Conservation (phyloP, 2,797 vertebrate species). For the Coracias cyanogaster region DNA sequence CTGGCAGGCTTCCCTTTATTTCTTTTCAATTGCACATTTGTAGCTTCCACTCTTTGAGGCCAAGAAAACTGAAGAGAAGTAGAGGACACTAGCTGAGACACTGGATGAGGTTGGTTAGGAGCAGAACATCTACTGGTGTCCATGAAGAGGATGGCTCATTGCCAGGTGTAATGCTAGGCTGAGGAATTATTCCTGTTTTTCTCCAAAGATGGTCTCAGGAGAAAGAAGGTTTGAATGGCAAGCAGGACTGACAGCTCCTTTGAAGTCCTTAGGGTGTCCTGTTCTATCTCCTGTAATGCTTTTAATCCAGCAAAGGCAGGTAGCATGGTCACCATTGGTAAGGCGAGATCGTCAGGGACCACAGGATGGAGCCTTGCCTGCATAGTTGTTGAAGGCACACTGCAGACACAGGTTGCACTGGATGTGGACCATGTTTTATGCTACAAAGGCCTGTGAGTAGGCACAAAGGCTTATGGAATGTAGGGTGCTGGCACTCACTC, state of each 20-base stretch:
- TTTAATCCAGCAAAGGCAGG: not conserved
- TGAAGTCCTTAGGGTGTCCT: not conserved
- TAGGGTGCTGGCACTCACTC: not conserved
- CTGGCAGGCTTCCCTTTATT: not conserved
- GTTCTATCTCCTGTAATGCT: not conserved
- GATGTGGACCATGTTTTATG: not conserved
- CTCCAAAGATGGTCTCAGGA: not conserved
- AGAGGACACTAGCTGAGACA: not conserved
- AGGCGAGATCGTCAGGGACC: not conserved
- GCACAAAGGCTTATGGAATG: not conserved
- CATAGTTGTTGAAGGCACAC: not conserved
- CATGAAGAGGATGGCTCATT: not conserved
- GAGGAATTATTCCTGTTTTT: not conserved
- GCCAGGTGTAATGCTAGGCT: not conserved
- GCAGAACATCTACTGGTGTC: not conserved
- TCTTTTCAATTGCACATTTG: not conserved
- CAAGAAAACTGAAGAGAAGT: not conserved
- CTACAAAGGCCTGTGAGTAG: not conserved
- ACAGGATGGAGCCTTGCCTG: not conserved
- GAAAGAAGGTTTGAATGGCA: not conserved
- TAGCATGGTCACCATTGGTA: not conserved
- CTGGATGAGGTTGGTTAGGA: not conserved
- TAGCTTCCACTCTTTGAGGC: not conserved
- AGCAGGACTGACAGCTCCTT: not conserved
- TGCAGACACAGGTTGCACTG: not conserved